Percentiles rank a stretch among this genome's conserved stretches.
Evolutionary conservation across 35 echinoderm and acorn worm genomes (phyloP).

Genomic region (Lytechinus variegatus): DNA sequence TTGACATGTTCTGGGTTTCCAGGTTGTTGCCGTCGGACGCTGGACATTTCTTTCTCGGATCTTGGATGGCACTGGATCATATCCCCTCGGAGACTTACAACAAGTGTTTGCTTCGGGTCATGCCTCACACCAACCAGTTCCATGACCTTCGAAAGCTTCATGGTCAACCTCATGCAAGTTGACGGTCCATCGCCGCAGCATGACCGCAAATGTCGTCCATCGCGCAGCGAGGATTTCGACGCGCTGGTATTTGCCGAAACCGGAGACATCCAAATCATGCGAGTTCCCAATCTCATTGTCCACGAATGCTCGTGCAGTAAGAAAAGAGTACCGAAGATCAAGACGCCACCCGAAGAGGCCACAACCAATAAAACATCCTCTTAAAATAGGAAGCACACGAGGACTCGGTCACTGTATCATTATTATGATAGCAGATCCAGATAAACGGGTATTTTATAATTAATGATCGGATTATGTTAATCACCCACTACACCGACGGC

Average conservation of each 20-base stretch:
- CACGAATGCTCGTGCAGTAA: neutral
- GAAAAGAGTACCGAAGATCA: neutral
- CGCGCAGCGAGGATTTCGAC: neutral
- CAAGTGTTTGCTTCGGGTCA: neutral
- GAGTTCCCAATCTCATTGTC: neutral
- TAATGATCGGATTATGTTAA: neutral
- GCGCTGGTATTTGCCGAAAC: neutral
- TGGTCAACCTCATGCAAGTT: neutral
- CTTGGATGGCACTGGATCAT: neutral
- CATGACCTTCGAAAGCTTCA: neutral
- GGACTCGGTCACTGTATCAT: neutral
- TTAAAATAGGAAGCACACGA: neutral
- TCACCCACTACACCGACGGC: neutral
- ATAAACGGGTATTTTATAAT: conserved; percentile 7
- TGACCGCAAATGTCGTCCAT: neutral
- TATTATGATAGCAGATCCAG: neutral
- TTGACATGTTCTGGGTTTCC: neutral
- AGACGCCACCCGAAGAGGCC: neutral
- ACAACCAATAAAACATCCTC: too few relatives aligned
- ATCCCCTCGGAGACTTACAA: neutral
- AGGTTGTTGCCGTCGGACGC: neutral
- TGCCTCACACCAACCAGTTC: neutral
- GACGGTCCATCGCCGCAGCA: neutral
- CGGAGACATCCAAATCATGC: neutral
- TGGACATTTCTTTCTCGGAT: neutral